Evolutionary conservation across 2,888 invertebrate genomes (phyloP), one percentile per base, ranked within the genome.

Genomic region (Acanthoscelides obtectus): DNA sequence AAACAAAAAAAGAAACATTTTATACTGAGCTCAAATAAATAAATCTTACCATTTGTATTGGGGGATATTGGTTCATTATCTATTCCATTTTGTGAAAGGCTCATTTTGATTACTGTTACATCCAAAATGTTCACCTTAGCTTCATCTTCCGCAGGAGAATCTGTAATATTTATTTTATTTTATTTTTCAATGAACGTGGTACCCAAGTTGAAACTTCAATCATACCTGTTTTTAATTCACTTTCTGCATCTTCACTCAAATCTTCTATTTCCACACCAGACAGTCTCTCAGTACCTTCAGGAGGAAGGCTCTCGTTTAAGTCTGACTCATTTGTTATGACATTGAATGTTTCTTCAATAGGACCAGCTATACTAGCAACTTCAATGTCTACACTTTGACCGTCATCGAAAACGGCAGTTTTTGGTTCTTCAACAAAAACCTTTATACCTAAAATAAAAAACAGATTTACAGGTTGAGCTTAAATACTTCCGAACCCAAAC

Each of bases 61-160:
- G 22, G 20, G 6, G 20, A 12, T 22, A 27, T 27, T 20, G 45
- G 25, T 68, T 68, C 17, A 19, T 64, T 64, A 22, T 20, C 65
- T 64, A 20, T 22, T 64, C 8, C 21, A 64, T n/a, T n/a, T 5
- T 22, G 22, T 63, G n/a, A 1, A 17, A 64, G 45, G 17, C 45
- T 45, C 8, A 6, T 12, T 12, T 45, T 45, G 3, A 45, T 4
- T 12, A 45, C 12, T 45, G 45, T 45, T 45, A 45, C 45, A 64
- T 64, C 22, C 5, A 69, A 64, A 27, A 22, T 66, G n/a, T 27
- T 66, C 1, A 66, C 22, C 2, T 63, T 67, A 71, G 67, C 65
- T 68, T 65, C 68, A 65, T 4, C n/a, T 25, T 68, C 68, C 8
- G 20, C 20, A 6, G 25, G 20, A 27, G 25, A n/a, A 27, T 22